phyloP scores from a whole-genome alignment of 30 jellyfish, hydroid and myxozoan species.

The Haliclystus octoradiatus region DNA sequence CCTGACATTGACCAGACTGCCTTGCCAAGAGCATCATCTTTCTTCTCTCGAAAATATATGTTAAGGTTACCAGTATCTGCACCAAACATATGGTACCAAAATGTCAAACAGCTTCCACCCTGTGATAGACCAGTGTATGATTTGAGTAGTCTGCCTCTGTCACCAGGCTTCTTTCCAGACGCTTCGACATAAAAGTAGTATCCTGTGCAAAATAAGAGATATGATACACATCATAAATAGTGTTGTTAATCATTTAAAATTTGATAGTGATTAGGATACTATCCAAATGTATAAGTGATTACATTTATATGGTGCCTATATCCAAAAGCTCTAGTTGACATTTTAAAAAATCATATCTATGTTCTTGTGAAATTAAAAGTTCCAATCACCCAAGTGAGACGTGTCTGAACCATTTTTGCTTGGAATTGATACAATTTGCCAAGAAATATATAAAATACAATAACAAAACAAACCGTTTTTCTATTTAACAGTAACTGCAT shows the following conservation, averaged over 20 bases:
- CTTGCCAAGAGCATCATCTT: constrained; percentile 22
- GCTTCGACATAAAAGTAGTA: constrained; percentile 68
- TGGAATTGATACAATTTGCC: no score
- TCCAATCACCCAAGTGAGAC: no score
- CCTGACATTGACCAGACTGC: constrained; percentile 56
- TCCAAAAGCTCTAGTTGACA: no score
- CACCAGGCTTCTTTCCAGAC: constrained; percentile 30
- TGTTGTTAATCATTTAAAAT: no score
- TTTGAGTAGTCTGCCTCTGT: constrained; percentile 37
- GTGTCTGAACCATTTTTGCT: no score
- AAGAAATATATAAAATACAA: not conserved
- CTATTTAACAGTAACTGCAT: no score
- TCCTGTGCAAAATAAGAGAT: constrained; percentile 5
- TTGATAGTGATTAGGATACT: no score
- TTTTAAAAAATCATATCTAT: no score
- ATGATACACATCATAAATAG: not conserved
- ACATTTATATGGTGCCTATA: no score
- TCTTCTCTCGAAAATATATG: constrained; percentile 37
- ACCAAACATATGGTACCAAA: constrained; percentile 85
- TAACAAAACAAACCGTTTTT: not conserved
- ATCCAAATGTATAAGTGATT: no score
- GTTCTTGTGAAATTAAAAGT: no score
- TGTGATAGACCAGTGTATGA: constrained; percentile 25
- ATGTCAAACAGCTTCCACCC: constrained; percentile 67
- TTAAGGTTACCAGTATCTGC: constrained; percentile 42